Base-by-base conservation (phyloP, 2,797 vertebrate species). In the Urocyon cinereoargenteus region DNA sequence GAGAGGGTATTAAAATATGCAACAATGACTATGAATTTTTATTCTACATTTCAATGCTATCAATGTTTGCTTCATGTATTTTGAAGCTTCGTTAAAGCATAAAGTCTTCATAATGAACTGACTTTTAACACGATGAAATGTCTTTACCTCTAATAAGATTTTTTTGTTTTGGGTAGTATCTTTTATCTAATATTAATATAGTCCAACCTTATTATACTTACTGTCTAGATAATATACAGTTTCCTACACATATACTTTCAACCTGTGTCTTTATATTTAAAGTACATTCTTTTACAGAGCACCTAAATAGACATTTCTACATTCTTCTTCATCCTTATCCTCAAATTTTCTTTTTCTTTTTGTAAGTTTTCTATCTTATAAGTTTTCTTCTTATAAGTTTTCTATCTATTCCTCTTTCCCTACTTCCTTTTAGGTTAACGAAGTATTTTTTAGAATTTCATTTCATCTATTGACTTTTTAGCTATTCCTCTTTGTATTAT, bases 321-420 rank as follows among this genome's bases (percentile, higher is more conserved):
- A 45, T 45, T 45, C 40, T 45, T 45, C 7, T 45, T 22, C 13
- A 12, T 77, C 22, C 73, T 36, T n/a, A 95, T 24, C 10, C 22
- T 26, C 28, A 86, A 82, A 81, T 92, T 86, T 97, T 96, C 24
- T 40, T 70, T 24, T 36, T 18, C n/a, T 6, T 12, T n/a, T 6
- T 64, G 19, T 51, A 93, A 89, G 90, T 92, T 83, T 87, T 90
- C 19, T 86, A 6, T 84, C 40, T 16, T 45, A 45, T 45, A 45
- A 89, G 90, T 92, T 83, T 87, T 86, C 61, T 93, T 84, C 40
- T 16, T 45, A 45, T 45, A 45, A 89, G 90, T 92, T 83, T 87
- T 86, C 61, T 93, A 66, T 55, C 72, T 61, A 12, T 79, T 90
- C 9, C 40, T 73, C 66, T 68, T 88, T 94, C 28, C 45, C n/a